Base-by-base conservation (phyloP, 2,888 invertebrate species). In the Stenodema calcarata region DNA sequence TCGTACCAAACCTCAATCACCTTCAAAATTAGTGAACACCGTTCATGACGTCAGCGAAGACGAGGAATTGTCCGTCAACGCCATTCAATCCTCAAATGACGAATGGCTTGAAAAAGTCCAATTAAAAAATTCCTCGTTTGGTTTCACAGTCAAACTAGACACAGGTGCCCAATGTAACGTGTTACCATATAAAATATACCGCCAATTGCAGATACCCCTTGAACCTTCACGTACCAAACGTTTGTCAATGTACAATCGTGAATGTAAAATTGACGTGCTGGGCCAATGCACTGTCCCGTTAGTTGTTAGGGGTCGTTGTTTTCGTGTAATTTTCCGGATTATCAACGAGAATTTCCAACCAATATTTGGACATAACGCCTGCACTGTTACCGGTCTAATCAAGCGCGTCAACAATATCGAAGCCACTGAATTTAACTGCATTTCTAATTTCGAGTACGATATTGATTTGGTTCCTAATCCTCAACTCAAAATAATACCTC, bases 281-380 rank as follows among this genome's bases (percentile, higher is more conserved):
- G 73, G 16, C 18, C 30, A 30, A 75, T 75, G 73, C 16, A 75
- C 30, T 6, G 35, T 35, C 30, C 73, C 73, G 35, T 16, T 75
- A 4, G 18, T 75, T 16, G 73, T 75, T 41, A 16, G 73, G 16
- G 41, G 41, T 30, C 28, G 73, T 1, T n/a, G 7, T 16, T 28
- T 28, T 30, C 1, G 30, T 35, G 73, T 73, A 35, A 73, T 73
- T 35, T 73, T 73, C 73, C 7, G 30, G 14, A n/a, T 28, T 28
- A 73, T 35, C 3, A 73, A 73, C n/a, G 73, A 73, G 28, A 73
- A 73, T 73, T 27, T 73, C 73, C 73, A 73, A 35, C 73, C 73
- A 30, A 28, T 73, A 73, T 73, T 73, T 73, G 73, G 30, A 35
- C 73, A 73, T 69, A 73, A 73, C 35, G 73, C 73, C 4, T 73